Conservation (phyloP, 1,140 invertebrate genomes). For the Drosophila malerkotliana region DNA sequence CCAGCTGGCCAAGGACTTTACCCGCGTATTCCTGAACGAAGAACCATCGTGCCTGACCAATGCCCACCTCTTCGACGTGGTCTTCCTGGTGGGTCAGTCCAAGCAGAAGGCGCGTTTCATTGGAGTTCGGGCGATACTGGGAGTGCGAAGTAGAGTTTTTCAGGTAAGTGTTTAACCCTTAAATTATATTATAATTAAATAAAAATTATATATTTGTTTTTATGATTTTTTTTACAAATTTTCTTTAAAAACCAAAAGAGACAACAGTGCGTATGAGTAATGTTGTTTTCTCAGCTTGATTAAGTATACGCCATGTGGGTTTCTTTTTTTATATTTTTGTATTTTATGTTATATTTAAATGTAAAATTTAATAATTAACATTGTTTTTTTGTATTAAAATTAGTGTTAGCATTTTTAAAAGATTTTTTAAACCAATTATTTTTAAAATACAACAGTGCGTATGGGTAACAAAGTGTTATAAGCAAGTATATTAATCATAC, state of each 20-base stretch:
- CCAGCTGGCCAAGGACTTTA: slow-evolving; percentile 96
- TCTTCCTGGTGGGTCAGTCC: slow-evolving; percentile 93
- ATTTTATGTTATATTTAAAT: not conserved
- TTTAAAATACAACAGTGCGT: not conserved
- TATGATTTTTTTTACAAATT: not conserved
- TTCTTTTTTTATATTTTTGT: not conserved
- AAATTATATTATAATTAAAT: too few species aligned
- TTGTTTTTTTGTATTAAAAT: not conserved
- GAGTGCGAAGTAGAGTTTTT: slow-evolving; percentile 87
- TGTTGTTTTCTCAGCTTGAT: not conserved
- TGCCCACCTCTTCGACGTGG: slow-evolving; percentile 94
- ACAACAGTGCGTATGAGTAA: slow-evolving; percentile 8
- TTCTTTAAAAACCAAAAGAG: not conserved
- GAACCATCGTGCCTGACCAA: slow-evolving; percentile 89
- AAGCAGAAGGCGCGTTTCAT: slow-evolving; percentile 95
- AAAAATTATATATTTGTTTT: too few species aligned
- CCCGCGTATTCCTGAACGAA: slow-evolving; percentile 93
- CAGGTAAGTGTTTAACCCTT: slow-evolving; percentile 49
- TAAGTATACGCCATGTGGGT: not conserved
- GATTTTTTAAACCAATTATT: too few species aligned
- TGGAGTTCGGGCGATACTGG: slow-evolving; percentile 95
- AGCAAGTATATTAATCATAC: not conserved
- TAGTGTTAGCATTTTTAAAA: too few species aligned
- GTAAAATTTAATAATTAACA: not conserved
- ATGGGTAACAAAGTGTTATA: not conserved